Percentiles rank a stretch among this genome's conserved stretches.
phyloP scores from a whole-genome alignment of 2,888 invertebrate genomes.

The Argyra leucocephala region DNA sequence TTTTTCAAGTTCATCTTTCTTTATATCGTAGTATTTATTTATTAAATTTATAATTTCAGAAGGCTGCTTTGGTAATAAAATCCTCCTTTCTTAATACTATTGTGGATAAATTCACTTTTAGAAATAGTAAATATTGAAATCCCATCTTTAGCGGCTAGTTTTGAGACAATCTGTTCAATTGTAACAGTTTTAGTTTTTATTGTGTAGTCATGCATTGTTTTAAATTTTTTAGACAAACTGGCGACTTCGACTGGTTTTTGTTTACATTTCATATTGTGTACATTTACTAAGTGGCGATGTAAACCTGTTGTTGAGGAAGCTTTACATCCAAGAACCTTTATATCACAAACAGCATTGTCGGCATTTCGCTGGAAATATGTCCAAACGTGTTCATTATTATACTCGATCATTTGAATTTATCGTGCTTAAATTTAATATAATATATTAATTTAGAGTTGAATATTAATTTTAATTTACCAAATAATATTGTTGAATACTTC shows the following conservation, averaged over 20 bases:
- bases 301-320: slow-evolving; percentile 12
- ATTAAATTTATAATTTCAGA: not conserved
- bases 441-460: no score
- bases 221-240: not conserved
- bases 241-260: not conserved
- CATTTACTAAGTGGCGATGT: slow-evolving; percentile 9
- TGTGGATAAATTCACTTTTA: slow-evolving; percentile 10
- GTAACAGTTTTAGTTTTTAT: not conserved
- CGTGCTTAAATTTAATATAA: no score
- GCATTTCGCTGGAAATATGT: no score
- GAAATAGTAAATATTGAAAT: slow-evolving; percentile 11
- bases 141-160: slow-evolving; percentile 10
- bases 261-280: slow-evolving; percentile 13
- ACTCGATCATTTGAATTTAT: not conserved
- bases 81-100: not conserved
- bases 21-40: not conserved
- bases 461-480: no score
- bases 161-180: slow-evolving; percentile 7
- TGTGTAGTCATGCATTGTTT: not conserved
- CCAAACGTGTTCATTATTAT: not conserved
- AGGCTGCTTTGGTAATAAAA: slow-evolving; percentile 9
- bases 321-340: not conserved
- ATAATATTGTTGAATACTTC: no score
- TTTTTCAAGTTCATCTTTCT: slow-evolving; percentile 3
- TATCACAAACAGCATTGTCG: not conserved